phyloP scores from a whole-genome alignment of 2,888 invertebrate species.

The Lagria hirta region DNA sequence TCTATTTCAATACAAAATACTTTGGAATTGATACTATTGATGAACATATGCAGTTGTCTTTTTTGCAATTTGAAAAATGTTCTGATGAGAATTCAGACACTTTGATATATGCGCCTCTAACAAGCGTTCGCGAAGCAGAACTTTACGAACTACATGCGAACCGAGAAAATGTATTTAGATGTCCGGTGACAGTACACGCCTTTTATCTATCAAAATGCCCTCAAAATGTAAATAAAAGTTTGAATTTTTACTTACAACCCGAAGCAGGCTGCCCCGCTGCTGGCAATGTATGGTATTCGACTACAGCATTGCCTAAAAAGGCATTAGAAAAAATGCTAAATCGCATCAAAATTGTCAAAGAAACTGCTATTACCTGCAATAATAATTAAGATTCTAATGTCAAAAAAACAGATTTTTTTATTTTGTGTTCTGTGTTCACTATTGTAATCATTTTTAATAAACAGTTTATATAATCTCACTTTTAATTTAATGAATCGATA shows the following conservation, averaged over 20 bases:
- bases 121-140: slow-evolving; percentile 55
- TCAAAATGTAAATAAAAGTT: slow-evolving; percentile 81
- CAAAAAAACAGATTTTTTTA: too few relatives aligned
- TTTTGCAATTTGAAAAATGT: slow-evolving; percentile 87
- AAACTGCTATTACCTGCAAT: too few relatives aligned
- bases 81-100: slow-evolving; percentile 60
- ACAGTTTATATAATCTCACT: too few relatives aligned
- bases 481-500: too few relatives aligned
- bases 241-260: slow-evolving; percentile 85
- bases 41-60: slow-evolving; percentile 83
- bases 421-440: too few relatives aligned
- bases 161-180: slow-evolving; percentile 67
- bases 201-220: slow-evolving; percentile 93
- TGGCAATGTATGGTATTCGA: slow-evolving; percentile 90
- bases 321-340: slow-evolving; percentile 82
- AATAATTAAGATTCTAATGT: too few relatives aligned
- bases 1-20: slow-evolving; percentile 92
- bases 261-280: slow-evolving; percentile 87
- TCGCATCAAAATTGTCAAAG: too few relatives aligned
- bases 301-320: slow-evolving; percentile 71
- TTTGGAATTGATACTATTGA: slow-evolving; percentile 85
- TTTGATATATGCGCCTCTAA: slow-evolving; percentile 52
- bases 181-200: slow-evolving; percentile 91
- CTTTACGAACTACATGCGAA: slow-evolving; percentile 62
- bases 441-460: too few relatives aligned